These are phyloP conservation scores for Leptosomus discolor DNA, from an alignment of 2,113 vertebrate genomes.

Conservation along the genomic window DNA sequence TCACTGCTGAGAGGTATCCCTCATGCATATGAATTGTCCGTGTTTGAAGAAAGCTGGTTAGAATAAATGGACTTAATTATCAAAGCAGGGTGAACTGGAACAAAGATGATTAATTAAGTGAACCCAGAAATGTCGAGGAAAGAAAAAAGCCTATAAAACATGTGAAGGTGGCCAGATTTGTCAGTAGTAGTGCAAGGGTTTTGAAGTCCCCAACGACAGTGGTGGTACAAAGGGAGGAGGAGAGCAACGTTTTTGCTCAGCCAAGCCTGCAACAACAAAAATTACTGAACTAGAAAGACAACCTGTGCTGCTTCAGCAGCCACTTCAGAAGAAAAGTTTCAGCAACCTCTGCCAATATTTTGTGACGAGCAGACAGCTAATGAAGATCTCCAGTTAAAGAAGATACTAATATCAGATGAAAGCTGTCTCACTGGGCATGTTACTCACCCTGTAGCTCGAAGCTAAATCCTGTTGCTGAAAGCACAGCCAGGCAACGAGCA, in stretches of 20 bases:
- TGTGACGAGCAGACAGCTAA: background rate
- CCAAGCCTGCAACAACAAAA: background rate
- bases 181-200: background rate
- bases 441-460: background rate
- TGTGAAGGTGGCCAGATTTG: background rate
- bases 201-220: background rate
- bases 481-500: background rate
- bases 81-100: slow-evolving; percentile 4
- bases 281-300: background rate
- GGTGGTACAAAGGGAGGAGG: background rate
- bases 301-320: background rate
- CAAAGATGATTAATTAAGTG: slow-evolving; percentile 25
- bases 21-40: background rate
- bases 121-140: background rate
- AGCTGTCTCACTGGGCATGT: background rate
- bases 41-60: background rate
- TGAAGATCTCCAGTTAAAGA: background rate
- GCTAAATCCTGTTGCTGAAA: background rate
- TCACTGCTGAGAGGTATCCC: background rate
- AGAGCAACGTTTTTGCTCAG: background rate
- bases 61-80: slow-evolving; percentile 36
- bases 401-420: background rate
- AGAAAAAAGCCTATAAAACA: background rate
- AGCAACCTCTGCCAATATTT: background rate
- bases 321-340: background rate